These are phyloP conservation scores for Peromyscus nudipes DNA, from an alignment of 2,797 vertebrate genomes.

Conservation along the genomic window DNA sequence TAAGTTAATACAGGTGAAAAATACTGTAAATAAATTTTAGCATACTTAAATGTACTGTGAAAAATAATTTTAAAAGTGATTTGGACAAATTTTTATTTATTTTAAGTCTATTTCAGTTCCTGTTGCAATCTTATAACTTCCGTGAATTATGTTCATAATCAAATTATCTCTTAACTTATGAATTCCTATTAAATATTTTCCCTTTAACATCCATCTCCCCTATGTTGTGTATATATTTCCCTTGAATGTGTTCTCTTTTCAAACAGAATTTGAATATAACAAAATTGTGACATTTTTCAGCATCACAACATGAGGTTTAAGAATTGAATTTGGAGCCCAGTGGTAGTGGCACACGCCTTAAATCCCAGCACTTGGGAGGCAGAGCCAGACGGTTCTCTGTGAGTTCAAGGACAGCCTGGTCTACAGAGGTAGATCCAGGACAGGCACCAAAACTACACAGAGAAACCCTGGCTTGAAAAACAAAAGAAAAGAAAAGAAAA, in stretches of 20 bases:
- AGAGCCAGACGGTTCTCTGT: too few species aligned
- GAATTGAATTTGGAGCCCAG: background rate
- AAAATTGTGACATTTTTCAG: background rate
- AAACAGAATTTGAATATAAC: background rate
- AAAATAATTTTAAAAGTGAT: background rate
- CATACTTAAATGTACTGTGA: background rate
- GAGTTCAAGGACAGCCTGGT: too few species aligned
- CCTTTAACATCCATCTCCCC: background rate
- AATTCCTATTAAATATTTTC: background rate
- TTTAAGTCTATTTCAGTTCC: background rate
- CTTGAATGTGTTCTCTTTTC: background rate
- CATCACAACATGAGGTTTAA: background rate
- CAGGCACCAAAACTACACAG: too few species aligned
- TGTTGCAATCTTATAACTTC: background rate
- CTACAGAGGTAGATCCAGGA: too few species aligned
- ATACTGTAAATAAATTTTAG: background rate
- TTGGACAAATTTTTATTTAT: background rate
- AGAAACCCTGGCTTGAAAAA: too few species aligned
- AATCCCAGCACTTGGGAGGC: too few species aligned
- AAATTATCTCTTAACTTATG: background rate
- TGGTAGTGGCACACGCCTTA: too few species aligned
- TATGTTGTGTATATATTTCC: background rate
- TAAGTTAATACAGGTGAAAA: background rate
- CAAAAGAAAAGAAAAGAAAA: too few species aligned
- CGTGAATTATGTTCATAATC: background rate